Evolutionary conservation across 2,113 vertebrate species (phyloP), one percentile per base, ranked within the genome.

Genomic region (Pterocles burchelli): DNA sequence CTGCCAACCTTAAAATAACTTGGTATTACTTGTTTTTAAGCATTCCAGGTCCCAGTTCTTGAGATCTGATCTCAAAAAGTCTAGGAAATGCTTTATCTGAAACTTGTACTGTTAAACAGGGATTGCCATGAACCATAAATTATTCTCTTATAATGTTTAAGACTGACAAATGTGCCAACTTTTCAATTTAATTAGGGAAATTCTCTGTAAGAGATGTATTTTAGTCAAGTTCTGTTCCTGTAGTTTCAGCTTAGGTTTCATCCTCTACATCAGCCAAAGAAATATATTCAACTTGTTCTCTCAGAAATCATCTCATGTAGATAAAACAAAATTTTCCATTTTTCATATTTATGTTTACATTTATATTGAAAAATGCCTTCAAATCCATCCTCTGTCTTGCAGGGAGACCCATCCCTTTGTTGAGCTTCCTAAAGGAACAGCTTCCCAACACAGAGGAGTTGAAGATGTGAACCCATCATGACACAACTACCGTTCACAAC

Each of bases 151-250:
- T 48, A 26, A 76, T 1, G 59, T 51, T 67, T 49, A 41, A 52
- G 70, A 20, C 58, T 82, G 87, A 91, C 74, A 61, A 55, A 87
- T 34, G 74, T 70, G 91, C 85, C 93, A 96, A 33, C 29, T 82
- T 83, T 51, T 74, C 89, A 26, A 79, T 95, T 94, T 94, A 91
- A 97, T 96, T 93, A 88, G 74, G 58, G 36, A 68, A 85, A 78
- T 51, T 87, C 82, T 88, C 81, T 19, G 17, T 25, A 9, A 85
- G 70, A 75, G 31, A 54, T 49, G 55, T 16, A 36, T 88, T 95
- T 95, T 38, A 73, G 88, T 93, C 89, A 76, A 79, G 49, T 72
- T 91, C 45, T 85, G 12, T 26, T 89, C 92, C 72, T 54, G 26
- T 15, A 33, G 12, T 29, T 63, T 67, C 89, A 93, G 52, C 73